These are phyloP conservation scores for Acipenser transmontanus DNA, from an alignment of 2,797 vertebrate species.

Conservation along the genomic window DNA sequence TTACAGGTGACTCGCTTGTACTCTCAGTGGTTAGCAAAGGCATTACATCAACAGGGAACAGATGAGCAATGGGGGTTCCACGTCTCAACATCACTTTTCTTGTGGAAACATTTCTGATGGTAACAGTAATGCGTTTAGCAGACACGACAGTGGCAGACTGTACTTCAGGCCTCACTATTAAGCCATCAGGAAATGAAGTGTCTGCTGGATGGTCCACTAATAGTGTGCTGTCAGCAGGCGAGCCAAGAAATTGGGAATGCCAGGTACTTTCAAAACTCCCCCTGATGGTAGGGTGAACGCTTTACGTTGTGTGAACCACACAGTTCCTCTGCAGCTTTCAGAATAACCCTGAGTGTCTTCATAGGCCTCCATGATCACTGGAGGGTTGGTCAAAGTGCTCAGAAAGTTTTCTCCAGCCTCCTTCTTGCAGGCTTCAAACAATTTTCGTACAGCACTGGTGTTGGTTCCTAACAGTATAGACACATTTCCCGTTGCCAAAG, in stretches of 20 bases:
- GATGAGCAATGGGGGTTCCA: conserved; percentile 16
- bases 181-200: neutral
- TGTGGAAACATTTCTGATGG: conserved; percentile 9
- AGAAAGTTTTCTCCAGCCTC: conserved; percentile 17
- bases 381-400: conserved; percentile 16
- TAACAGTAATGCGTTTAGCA: neutral
- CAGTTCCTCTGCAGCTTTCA: conserved; percentile 9
- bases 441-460: conserved; percentile 14
- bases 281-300: conserved; percentile 6
- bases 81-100: conserved; percentile 3
- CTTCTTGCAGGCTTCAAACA: conserved; percentile 7
- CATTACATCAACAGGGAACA: conserved; percentile 17
- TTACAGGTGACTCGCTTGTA: too few species aligned
- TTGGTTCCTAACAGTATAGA: conserved; percentile 26
- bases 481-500: conserved; percentile 6
- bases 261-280: conserved; percentile 2
- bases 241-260: conserved; percentile 16
- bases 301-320: conserved; percentile 21
- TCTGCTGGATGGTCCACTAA: conserved; percentile 16
- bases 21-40: too few species aligned
- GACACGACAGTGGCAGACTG: neutral
- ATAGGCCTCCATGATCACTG: conserved; percentile 10
- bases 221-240: neutral
- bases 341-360: neutral
- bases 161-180: conserved; percentile 1